These are phyloP conservation scores for Naso thynnoides DNA, from an alignment of 2,797 vertebrate genomes.

Conservation along the genomic window DNA sequence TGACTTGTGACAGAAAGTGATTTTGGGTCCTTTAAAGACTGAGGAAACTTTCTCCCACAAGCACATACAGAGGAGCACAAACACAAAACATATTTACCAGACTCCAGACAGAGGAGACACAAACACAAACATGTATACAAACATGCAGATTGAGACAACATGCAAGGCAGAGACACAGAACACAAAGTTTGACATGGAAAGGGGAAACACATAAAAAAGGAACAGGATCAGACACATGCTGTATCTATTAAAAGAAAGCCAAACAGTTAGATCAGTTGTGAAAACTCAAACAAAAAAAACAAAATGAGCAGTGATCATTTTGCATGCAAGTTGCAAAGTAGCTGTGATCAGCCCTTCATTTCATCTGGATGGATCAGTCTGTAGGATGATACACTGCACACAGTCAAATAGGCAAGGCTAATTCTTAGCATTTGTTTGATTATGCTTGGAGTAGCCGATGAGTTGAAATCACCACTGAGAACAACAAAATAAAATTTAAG, in stretches of 20 bases:
- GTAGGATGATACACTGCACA: slow-evolving; percentile 44
- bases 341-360: slow-evolving; percentile 79
- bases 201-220: slow-evolving; percentile 45
- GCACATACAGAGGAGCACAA: slow-evolving; percentile 63
- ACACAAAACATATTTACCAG: slow-evolving; percentile 60
- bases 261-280: slow-evolving; percentile 52
- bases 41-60: slow-evolving; percentile 53
- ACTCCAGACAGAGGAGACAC: slow-evolving; percentile 50
- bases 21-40: slow-evolving; percentile 23
- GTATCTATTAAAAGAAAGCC: slow-evolving; percentile 65
- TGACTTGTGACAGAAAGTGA: slow-evolving; percentile 55
- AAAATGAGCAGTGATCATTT: slow-evolving; percentile 41
- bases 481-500: slow-evolving; percentile 1
- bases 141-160: slow-evolving; percentile 56
- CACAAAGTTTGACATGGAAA: slow-evolving; percentile 37
- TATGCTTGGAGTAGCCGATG: slow-evolving; percentile 44
- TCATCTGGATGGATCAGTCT: slow-evolving; percentile 75
- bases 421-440: slow-evolving; percentile 59
- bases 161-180: slow-evolving; percentile 50
- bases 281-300: slow-evolving; percentile 32
- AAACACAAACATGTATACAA: slow-evolving; percentile 38
- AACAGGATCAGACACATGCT: slow-evolving; percentile 62
- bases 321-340: slow-evolving; percentile 25
- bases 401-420: slow-evolving; percentile 63
- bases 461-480: slow-evolving; percentile 15